These are phyloP conservation scores for Piaya cayana DNA, from an alignment of 2,113 vertebrate genomes.

Conservation along the genomic window DNA sequence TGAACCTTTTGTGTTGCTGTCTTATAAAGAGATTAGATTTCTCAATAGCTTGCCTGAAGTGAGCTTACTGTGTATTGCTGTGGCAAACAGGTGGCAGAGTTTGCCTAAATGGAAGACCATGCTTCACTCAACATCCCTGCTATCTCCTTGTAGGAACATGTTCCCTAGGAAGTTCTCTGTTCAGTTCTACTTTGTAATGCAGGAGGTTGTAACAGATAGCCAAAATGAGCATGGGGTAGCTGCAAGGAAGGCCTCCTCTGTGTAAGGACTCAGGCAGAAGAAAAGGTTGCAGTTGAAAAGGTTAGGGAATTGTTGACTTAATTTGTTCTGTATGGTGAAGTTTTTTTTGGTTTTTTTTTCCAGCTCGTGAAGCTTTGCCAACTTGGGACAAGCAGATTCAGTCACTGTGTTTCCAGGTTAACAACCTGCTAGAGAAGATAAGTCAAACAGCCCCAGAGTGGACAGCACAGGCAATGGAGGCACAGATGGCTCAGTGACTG, in stretches of 20 bases:
- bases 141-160: neutral
- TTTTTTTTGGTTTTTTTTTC: neutral
- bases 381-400: conserved; percentile 99
- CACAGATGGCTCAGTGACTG: conserved; percentile 93
- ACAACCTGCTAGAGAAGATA: conserved; percentile 97
- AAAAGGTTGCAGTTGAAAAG: neutral
- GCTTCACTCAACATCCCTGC: rapidly evolving
- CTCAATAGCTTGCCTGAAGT: neutral
- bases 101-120: neutral
- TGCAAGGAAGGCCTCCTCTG: neutral
- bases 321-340: neutral
- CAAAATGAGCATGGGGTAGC: neutral
- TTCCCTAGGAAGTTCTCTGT: neutral
- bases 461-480: conserved; percentile 95
- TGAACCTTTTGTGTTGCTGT: neutral
- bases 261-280: neutral
- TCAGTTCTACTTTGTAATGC: neutral
- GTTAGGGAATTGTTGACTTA: neutral
- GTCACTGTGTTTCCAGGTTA: conserved; percentile 98
- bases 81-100: conserved; percentile 39
- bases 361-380: conserved; percentile 95
- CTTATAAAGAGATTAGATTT: neutral
- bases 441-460: conserved; percentile 93
- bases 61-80: rapidly evolving
- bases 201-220: neutral